Evolutionary conservation across 2,888 invertebrate genomes (phyloP), one percentile per base, ranked within the genome.

Genomic region (Sminthurinus aureus): DNA sequence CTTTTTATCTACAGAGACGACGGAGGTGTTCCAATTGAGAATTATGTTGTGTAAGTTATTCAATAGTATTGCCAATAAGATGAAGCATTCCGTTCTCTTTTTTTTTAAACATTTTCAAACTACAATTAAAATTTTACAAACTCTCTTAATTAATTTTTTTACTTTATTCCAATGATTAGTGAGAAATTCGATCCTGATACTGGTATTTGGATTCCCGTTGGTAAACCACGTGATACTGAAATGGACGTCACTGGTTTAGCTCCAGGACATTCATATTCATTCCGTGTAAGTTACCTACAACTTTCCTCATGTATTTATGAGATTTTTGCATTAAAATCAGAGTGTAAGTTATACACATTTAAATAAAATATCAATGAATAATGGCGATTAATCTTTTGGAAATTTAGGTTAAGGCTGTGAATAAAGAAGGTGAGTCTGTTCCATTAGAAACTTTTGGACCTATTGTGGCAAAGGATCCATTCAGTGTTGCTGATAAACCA

Each of bases 401-500:
- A 67, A 67, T 67, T 13, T 67, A 8, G 6, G 11, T 67, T 9
- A 50, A 71, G 79, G 99, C 99, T 24, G 98, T 99, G 79, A 99
- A 99, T 91, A 97, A 97, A 90, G 98, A 99, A 91, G 99, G 99
- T 24, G 98, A 98, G 91, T 98, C 98, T 0, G 98, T 98, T 90
- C 98, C 98, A 83, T 92, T 99, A 84, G 97, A 97, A 91, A 96
- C 98, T 0, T 97, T 97, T 86, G 95, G 96, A 89, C 94, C 96
- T 18, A 96, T 98, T 89, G 92, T 96, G 88, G 98, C 98, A 79
- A 97, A 97, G 91, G 97, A 98, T 94, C 98, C 98, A 69, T 98
- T 96, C 92, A 95, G 95, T 85, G 94, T 93, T 75, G 96, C 98
- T 66, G 94, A 95, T 85, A 94, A 95, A 66, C 98, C 98, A 50